Base-by-base conservation (phyloP, 2,888 invertebrate species). In the Hymenopus coronatus region DNA sequence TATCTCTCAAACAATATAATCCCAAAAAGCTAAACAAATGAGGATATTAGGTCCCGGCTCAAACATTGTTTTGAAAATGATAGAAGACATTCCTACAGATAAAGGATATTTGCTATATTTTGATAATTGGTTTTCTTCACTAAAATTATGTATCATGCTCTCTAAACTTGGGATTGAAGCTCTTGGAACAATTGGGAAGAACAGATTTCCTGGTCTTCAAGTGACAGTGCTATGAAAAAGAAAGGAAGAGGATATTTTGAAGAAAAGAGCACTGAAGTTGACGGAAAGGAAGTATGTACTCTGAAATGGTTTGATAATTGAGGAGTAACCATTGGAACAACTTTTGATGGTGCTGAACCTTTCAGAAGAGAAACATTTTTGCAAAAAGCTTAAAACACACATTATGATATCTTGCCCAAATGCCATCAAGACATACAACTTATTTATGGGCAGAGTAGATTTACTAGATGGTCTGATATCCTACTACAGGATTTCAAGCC, bases 21-120 rank as follows among this genome's bases (percentile, higher is more conserved):
- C 92, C 92, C 28, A 93, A 93, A 91, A 93, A 30, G 30, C 30
- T 4, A 30, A 30, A 30, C 4, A 30, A 30, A 30, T 30, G 30
- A 4, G 30, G 4, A 3, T 30, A 30, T 30, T 30, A 30, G 2
- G 4, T 30, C 30, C 30, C 30, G 4, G 30, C 4, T 30, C 30
- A 30, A 30, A 30, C 30, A 30, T 30, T 30, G 30, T 30, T 30
- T 30, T 30, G 25, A 87, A 3, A 70, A 20, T 87, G 87, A 3
- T 70, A 54, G 30, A 87, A 87, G 20, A 30, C 70, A 70, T n/a
- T 1, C 14, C 25, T n/a, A 87, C n/a, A 87, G 14, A 46, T 46
- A 46, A 87, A 8, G 28, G 82, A 28, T 20, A n/a, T n/a, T 27
- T 70, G n/a, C 54, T 4, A 3, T 70, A 6, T 87, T 28, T 87